These are phyloP conservation scores for Bujurquina vittata DNA, from an alignment of 2,113 vertebrate species.

Conservation along the genomic window DNA sequence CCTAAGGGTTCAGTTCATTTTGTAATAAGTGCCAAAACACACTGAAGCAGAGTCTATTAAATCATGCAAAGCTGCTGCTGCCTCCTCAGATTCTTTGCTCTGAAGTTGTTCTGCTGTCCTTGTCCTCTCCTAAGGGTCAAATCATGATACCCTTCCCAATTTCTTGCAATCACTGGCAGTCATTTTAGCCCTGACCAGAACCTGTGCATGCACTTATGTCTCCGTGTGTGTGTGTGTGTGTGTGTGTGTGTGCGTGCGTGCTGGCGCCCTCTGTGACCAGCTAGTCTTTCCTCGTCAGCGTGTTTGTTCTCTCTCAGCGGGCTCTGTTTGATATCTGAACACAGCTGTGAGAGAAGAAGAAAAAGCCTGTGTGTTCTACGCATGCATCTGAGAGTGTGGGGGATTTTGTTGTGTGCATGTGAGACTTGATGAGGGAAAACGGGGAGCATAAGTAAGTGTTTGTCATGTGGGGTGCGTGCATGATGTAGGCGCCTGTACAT, in stretches of 20 bases:
- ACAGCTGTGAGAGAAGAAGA: slow-evolving; percentile 63
- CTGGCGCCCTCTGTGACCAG: slow-evolving; percentile 49
- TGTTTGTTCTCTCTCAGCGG: slow-evolving; percentile 68
- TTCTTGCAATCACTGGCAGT: slow-evolving; percentile 40
- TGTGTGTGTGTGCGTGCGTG: not conserved
- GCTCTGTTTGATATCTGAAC: slow-evolving; percentile 71
- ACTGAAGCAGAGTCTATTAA: not conserved
- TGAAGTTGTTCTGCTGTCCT: slow-evolving; percentile 24
- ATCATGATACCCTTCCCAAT: slow-evolving; percentile 28
- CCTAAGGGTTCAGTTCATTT: not conserved
- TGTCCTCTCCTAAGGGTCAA: not conserved
- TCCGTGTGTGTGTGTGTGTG: not conserved
- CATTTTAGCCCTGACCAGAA: slow-evolving; percentile 30
- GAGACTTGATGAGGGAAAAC: slow-evolving; percentile 21
- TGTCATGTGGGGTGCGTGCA: slow-evolving; percentile 28
- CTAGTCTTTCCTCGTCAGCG: slow-evolving; percentile 70
- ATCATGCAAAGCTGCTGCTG: not conserved
- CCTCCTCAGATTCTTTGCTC: slow-evolving; percentile 38
- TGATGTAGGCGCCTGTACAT: slow-evolving; percentile 10
- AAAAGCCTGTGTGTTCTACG: slow-evolving; percentile 30
- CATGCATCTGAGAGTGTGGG: slow-evolving; percentile 19
- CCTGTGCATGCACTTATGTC: not conserved
- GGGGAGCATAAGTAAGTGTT: slow-evolving; percentile 11
- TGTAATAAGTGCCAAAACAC: not conserved
- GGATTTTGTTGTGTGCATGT: slow-evolving; percentile 1